Evolutionary conservation across 2,888 invertebrate genomes (phyloP).

Genomic region (Ormyrus nitidulus): DNA sequence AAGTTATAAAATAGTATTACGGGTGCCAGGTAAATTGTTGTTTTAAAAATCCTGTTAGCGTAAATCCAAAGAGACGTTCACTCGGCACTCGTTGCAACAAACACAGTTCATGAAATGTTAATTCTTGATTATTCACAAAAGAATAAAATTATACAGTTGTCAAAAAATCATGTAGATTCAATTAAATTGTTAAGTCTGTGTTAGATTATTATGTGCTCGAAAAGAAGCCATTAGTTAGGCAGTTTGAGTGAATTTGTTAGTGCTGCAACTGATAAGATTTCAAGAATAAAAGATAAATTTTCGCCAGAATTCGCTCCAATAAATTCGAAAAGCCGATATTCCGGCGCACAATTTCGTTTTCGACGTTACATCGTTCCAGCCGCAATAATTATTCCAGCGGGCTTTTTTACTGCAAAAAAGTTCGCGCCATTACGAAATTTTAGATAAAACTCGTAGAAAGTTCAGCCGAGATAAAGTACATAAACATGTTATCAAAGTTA

Average conservation of each 20-base stretch:
- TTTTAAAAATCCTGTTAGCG: background rate
- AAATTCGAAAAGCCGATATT: no score
- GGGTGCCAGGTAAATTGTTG: background rate
- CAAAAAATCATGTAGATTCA: conserved; percentile 8
- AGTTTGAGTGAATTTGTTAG: conserved; percentile 40
- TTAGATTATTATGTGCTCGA: conserved; percentile 39
- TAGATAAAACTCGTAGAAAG: background rate
- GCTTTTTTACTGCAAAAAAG: background rate
- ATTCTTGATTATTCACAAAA: conserved; percentile 52
- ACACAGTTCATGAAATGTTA: conserved; percentile 69
- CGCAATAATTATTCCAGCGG: background rate
- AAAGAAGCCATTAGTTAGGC: conserved; percentile 39
- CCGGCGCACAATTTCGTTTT: no score
- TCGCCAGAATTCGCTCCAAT: no score
- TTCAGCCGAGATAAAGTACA: conserved; percentile 3
- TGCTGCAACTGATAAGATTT: conserved; percentile 3
- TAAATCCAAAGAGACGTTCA: conserved; percentile 42
- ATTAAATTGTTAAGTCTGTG: conserved; percentile 37
- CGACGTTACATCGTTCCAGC: background rate
- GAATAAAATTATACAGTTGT: conserved; percentile 33
- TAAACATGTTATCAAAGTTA: conserved; percentile 2
- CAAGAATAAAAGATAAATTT: background rate
- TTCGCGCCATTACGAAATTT: background rate
- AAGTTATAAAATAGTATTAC: no score
- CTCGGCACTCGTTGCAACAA: conserved; percentile 67